Percentiles rank a stretch among this genome's conserved stretches.
Conservation (phyloP, 2,113 vertebrate genomes). For the Urocitellus parryii region DNA sequence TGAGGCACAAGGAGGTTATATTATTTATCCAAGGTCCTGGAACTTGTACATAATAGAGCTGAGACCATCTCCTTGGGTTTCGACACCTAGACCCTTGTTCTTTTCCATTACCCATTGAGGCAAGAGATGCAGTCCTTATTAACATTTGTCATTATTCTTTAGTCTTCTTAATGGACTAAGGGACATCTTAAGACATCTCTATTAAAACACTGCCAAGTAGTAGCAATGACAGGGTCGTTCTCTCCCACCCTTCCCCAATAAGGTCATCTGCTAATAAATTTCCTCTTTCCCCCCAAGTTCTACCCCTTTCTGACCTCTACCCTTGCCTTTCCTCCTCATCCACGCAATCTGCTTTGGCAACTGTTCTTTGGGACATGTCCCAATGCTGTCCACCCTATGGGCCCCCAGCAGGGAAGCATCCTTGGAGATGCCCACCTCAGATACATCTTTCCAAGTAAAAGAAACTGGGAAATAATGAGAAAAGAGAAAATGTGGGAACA, state of each 20-base stretch:
- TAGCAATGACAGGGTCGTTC: background rate
- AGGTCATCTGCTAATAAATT: background rate
- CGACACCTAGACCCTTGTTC: background rate
- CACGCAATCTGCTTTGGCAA: background rate
- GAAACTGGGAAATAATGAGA: background rate
- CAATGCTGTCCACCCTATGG: background rate
- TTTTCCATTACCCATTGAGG: background rate
- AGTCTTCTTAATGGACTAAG: background rate
- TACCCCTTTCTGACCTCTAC: background rate
- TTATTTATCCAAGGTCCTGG: background rate
- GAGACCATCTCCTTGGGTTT: background rate
- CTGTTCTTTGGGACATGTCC: background rate
- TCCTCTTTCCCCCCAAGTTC: background rate
- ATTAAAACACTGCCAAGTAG: background rate
- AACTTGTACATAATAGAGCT: background rate
- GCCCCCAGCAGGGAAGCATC: background rate
- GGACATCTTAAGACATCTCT: background rate
- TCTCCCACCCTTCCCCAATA: too few relatives aligned
- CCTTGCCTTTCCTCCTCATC: background rate
- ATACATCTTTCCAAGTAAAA: slow-evolving; percentile 2
- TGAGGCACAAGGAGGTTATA: background rate
- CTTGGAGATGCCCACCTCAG: background rate
- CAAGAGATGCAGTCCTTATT: background rate
- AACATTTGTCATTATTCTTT: background rate
- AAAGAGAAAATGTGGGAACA: background rate